These are phyloP conservation scores for Ophonus ardosiacus DNA, from an alignment of 2,888 invertebrate genomes.

Conservation along the genomic window DNA sequence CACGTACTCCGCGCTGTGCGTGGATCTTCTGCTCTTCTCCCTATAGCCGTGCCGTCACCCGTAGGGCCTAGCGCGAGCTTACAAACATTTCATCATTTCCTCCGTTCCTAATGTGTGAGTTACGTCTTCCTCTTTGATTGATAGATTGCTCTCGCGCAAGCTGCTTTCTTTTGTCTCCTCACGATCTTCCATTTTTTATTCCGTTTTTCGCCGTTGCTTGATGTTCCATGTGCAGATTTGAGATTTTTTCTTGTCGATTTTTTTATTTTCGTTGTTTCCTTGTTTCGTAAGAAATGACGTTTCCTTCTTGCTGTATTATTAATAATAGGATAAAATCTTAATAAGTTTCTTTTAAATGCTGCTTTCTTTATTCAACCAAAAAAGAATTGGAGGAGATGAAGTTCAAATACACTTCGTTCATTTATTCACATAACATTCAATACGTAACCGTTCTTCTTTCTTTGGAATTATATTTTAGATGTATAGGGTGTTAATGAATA, in stretches of 20 bases:
- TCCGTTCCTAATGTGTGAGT: conserved; percentile 56
- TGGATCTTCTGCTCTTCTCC: too few relatives aligned
- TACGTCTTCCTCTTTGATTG: conserved; percentile 58
- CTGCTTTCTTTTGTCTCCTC: conserved; percentile 40
- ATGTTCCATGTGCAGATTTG: conserved; percentile 31
- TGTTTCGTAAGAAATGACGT: conserved; percentile 13
- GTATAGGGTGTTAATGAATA: too few relatives aligned
- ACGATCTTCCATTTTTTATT: conserved; percentile 41
- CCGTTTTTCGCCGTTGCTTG: not conserved
- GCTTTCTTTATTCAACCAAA: conserved; percentile 3
- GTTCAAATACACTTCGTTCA: not conserved
- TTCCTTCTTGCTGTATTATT: conserved; percentile 28
- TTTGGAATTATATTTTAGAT: too few relatives aligned
- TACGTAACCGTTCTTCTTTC: too few relatives aligned
- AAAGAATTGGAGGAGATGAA: conserved; percentile 2
- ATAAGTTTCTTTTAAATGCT: conserved; percentile 21
- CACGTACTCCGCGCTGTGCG: too few relatives aligned
- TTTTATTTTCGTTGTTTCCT: conserved; percentile 6
- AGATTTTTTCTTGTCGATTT: conserved; percentile 23
- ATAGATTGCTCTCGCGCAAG: conserved; percentile 52
- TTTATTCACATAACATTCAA: not conserved
- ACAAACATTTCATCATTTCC: conserved; percentile 54
- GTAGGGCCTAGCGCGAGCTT: not conserved
- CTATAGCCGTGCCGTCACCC: not conserved
- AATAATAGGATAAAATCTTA: conserved; percentile 23